Evolutionary conservation across 1,140 invertebrate genomes (phyloP).

Genomic region (Drosophila watanabei): DNA sequence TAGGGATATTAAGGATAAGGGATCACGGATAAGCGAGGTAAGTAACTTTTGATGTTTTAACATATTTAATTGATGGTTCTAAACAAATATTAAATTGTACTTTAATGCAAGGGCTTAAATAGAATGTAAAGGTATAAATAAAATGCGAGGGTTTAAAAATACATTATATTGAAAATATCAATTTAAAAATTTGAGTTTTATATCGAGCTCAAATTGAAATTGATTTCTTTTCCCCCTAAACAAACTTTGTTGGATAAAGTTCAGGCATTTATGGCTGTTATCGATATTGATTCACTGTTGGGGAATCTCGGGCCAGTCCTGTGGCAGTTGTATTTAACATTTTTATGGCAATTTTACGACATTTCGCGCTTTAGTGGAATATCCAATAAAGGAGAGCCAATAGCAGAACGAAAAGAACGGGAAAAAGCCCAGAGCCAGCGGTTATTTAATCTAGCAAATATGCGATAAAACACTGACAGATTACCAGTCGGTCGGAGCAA

Average conservation of each 20-base stretch:
- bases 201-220: not conserved
- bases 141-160: not conserved
- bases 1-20: not conserved
- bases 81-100: no score
- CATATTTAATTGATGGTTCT: not conserved
- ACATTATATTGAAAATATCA: not conserved
- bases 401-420: not conserved
- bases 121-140: no score
- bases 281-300: conserved; percentile 19
- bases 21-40: not conserved
- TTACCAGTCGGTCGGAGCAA: conserved; percentile 42
- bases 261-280: not conserved
- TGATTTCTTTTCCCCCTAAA: not conserved
- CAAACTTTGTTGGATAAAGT: not conserved
- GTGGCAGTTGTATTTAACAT: conserved; percentile 9
- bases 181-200: not conserved
- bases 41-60: not conserved
- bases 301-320: conserved; percentile 5
- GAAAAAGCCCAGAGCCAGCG: conserved; percentile 15
- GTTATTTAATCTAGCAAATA: conserved; percentile 46
- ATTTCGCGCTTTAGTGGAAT: conserved; percentile 20
- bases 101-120: no score
- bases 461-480: conserved; percentile 55
- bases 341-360: conserved; percentile 35
- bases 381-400: conserved; percentile 21